Conservation (phyloP, 2,888 invertebrate species). For the Agelastica alni region DNA sequence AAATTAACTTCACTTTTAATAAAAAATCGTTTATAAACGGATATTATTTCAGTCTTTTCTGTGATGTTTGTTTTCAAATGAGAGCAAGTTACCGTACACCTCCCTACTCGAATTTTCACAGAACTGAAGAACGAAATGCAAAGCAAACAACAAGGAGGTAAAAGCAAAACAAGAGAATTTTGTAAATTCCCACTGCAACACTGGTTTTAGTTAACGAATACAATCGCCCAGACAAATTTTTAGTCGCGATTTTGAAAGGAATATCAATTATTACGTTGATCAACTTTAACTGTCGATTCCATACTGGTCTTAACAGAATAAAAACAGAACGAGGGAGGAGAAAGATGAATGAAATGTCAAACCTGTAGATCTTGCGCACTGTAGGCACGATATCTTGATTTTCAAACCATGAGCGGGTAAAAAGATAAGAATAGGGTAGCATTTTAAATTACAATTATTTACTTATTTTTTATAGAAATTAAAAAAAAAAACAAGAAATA, state of each 20-base stretch:
- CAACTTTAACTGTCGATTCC: not conserved
- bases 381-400: not conserved
- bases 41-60: constrained; percentile 1
- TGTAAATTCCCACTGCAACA: too few relatives aligned
- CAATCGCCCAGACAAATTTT: too few relatives aligned
- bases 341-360: constrained; percentile 1
- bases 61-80: constrained; percentile 17
- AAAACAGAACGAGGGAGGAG: not conserved
- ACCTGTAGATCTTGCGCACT: constrained; percentile 3
- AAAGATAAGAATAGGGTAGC: too few relatives aligned
- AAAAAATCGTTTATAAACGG: not conserved
- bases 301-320: too few relatives aligned
- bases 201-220: too few relatives aligned
- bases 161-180: not conserved
- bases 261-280: not conserved
- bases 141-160: not conserved
- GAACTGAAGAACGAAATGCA: constrained; percentile 13
- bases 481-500: too few relatives aligned
- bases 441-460: too few relatives aligned
- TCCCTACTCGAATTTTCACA: constrained; percentile 4
- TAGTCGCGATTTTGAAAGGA: not conserved
- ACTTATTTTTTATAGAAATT: too few relatives aligned
- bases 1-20: not conserved
- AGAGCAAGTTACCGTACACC: constrained; percentile 5
- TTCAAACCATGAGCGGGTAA: not conserved